Evolutionary conservation across 2,113 vertebrate species (phyloP).

Genomic region (Coracopsis vasa): DNA sequence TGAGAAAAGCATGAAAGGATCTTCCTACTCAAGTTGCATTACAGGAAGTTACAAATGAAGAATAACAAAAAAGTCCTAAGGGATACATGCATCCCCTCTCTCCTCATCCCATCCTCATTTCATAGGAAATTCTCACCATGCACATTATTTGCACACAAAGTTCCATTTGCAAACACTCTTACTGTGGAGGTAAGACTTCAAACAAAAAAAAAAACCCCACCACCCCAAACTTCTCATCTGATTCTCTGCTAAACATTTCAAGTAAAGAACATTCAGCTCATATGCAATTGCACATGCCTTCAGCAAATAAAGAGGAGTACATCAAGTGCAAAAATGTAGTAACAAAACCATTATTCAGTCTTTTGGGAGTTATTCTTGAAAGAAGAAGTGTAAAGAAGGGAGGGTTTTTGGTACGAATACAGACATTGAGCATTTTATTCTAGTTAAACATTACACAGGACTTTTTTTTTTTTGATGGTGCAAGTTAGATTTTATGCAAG

Average conservation of each 20-base stretch:
- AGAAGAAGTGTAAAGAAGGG: neutral
- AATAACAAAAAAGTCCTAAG: neutral
- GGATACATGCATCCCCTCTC: slow-evolving; percentile 47
- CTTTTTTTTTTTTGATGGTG: neutral
- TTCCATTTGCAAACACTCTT: neutral
- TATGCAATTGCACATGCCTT: neutral
- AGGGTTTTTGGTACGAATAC: neutral
- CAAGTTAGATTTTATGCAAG: neutral
- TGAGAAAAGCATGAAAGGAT: neutral
- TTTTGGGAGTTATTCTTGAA: slow-evolving; percentile 12
- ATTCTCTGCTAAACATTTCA: slow-evolving; percentile 37
- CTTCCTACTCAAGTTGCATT: neutral
- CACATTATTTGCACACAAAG: neutral
- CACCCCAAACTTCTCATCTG: slow-evolving; percentile 17
- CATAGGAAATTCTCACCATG: slow-evolving; percentile 23
- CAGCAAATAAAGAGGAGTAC: neutral
- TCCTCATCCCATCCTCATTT: neutral
- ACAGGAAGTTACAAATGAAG: neutral
- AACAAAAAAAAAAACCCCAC: neutral
- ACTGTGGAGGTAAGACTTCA: neutral
- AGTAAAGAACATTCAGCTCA: neutral
- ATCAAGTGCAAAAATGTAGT: neutral
- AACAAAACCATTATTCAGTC: slow-evolving; percentile 66
- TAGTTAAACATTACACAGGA: neutral
- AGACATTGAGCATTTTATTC: neutral